These are phyloP conservation scores for Gulo gulo DNA, from an alignment of 2,113 vertebrate genomes.

Conservation along the genomic window DNA sequence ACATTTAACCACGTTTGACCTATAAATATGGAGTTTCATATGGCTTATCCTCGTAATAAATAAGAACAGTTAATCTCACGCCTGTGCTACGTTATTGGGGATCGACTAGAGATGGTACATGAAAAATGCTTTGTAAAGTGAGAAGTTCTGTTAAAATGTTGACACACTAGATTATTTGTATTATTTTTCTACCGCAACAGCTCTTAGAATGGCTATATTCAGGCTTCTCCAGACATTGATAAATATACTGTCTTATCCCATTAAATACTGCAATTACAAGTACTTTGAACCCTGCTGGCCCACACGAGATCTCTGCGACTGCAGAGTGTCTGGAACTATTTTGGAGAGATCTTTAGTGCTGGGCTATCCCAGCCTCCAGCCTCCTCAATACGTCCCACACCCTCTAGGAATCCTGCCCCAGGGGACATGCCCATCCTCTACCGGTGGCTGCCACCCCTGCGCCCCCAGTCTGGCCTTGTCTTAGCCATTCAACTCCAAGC, in stretches of 20 bases:
- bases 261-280: not conserved
- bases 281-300: not conserved
- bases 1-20: not conserved
- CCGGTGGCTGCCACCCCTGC: not conserved
- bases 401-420: not conserved
- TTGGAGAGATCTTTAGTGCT: not conserved
- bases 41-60: not conserved
- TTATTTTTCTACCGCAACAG: not conserved
- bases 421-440: not conserved
- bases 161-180: not conserved
- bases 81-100: not conserved
- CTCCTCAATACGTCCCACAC: not conserved
- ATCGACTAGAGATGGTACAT: not conserved
- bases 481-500: not conserved
- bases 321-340: not conserved
- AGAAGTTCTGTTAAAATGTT: slow-evolving; percentile 21
- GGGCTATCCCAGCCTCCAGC: not conserved
- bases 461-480: not conserved
- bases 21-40: not conserved
- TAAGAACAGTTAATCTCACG: not conserved
- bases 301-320: not conserved
- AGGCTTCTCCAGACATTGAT: not conserved
- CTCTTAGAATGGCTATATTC: not conserved
- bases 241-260: not conserved
- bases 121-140: not conserved